A percentile compares a stretch with the other conserved stretches of the same genome.
These are phyloP conservation scores for Crossaster papposus DNA, from an alignment of 53 echinoderm and acorn worm species.

Conservation along the genomic window DNA sequence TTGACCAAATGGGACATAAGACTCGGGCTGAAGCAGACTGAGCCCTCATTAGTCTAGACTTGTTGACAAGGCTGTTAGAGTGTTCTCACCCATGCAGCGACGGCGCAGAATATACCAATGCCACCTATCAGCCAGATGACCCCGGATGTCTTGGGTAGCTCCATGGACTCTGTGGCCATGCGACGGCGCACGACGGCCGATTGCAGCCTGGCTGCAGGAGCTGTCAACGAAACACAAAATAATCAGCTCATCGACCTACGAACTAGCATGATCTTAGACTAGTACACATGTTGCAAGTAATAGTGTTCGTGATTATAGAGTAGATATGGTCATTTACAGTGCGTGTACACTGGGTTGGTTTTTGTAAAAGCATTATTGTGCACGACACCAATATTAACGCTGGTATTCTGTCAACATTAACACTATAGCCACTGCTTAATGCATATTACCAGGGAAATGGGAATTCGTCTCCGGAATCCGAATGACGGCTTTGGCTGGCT, in stretches of 20 bases:
- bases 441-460: no score
- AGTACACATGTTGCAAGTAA: no score
- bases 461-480: no score
- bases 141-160: conserved; percentile 26
- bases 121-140: conserved; percentile 19
- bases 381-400: no score
- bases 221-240: conserved; percentile 4
- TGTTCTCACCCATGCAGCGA: background rate
- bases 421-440: no score
- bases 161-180: conserved; percentile 44
- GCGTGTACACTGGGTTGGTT: no score
- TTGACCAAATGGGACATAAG: background rate
- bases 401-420: no score
- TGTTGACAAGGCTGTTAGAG: background rate
- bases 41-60: background rate
- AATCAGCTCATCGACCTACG: background rate
- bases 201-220: conserved; percentile 11
- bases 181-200: conserved; percentile 8
- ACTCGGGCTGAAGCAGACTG: background rate
- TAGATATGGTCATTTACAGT: no score
- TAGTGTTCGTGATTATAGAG: no score
- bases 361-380: no score
- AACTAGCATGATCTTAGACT: no score
- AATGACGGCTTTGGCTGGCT: no score
- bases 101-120: background rate